phyloP scores from a whole-genome alignment of 2,113 vertebrate genomes.

The Burhinus oedicnemus region DNA sequence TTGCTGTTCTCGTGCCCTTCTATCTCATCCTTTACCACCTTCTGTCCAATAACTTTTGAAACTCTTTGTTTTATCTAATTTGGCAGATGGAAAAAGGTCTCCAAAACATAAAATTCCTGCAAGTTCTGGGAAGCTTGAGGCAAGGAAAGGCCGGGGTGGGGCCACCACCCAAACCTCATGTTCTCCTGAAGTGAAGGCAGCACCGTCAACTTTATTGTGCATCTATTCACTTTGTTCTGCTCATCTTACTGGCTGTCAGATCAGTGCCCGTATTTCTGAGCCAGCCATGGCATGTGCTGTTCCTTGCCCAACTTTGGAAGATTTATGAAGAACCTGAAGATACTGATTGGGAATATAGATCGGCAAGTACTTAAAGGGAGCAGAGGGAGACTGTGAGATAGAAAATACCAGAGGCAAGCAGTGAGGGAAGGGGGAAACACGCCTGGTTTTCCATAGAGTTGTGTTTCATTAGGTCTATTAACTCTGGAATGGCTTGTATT shows the following conservation, averaged over 20 bases:
- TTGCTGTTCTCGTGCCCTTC: neutral
- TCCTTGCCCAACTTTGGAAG: neutral
- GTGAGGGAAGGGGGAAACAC: neutral
- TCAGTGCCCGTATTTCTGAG: neutral
- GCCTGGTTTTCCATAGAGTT: neutral
- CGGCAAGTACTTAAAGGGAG: neutral
- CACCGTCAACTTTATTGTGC: neutral
- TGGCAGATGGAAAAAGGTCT: neutral
- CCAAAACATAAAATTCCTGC: neutral
- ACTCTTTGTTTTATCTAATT: neutral
- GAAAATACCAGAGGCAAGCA: neutral
- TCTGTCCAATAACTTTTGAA: neutral
- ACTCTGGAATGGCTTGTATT: neutral
- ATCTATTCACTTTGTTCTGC: neutral
- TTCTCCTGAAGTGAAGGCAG: neutral
- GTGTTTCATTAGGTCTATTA: neutral
- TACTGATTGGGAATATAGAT: neutral
- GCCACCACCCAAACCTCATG: accelerated
- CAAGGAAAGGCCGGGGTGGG: neutral
- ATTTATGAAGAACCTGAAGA: neutral
- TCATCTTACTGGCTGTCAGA: neutral
- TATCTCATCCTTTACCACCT: neutral
- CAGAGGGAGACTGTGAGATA: neutral
- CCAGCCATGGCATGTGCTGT: neutral
- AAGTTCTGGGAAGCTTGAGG: neutral